Conservation (phyloP, 2,113 vertebrate genomes). For the Phalacrocorax aristotelis region DNA sequence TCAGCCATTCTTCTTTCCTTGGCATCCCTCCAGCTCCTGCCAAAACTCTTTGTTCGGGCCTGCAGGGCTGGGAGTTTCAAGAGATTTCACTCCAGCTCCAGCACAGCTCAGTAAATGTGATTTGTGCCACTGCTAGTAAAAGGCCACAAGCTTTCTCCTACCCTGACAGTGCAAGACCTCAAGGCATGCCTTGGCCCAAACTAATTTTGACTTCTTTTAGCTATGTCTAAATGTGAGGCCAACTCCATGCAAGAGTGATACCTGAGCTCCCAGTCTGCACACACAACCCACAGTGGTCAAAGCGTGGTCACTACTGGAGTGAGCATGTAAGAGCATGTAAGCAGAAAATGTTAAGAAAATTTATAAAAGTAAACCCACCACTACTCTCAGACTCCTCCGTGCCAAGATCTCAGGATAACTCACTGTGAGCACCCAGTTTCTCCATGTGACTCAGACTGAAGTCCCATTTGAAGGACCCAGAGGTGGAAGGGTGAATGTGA, state of each 20-base stretch:
- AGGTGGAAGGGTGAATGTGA: neutral
- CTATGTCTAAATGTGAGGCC: neutral
- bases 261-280: neutral
- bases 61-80: neutral
- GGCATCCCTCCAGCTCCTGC: neutral
- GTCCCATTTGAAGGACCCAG: neutral
- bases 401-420: neutral
- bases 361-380: neutral
- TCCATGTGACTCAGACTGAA: neutral
- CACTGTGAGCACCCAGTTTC: neutral
- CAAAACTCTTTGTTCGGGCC: neutral
- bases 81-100: neutral
- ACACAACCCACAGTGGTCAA: neutral
- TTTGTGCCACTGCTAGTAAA: neutral
- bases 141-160: neutral
- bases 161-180: neutral
- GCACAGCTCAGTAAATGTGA: neutral
- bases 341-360: neutral
- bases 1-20: neutral
- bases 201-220: neutral
- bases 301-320: neutral
- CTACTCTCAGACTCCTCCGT: neutral
- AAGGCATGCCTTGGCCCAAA: neutral
- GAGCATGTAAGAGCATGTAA: neutral
- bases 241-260: neutral